phyloP scores from a whole-genome alignment of 1,140 invertebrate genomes.

The Zaprionus ornatus region DNA sequence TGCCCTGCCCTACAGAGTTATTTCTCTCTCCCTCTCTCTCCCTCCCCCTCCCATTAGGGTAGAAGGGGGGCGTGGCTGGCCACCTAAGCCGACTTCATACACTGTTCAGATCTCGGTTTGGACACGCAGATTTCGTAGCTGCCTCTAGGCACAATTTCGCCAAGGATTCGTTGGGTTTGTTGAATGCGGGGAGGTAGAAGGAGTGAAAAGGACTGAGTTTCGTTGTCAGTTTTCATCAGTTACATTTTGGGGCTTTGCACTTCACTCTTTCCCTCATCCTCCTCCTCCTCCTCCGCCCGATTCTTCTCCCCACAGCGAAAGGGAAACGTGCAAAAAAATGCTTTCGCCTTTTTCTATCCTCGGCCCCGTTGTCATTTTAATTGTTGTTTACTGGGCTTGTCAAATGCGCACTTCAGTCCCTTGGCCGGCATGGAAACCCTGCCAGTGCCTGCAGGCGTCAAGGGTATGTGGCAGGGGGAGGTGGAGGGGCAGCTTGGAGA shows the following conservation, averaged over 20 bases:
- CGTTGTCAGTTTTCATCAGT: conserved; percentile 75
- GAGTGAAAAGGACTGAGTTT: background rate
- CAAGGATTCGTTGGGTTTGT: background rate
- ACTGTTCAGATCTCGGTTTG: conserved; percentile 1
- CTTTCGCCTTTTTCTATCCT: conserved; percentile 53
- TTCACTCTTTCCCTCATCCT: background rate
- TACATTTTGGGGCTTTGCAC: conserved; percentile 29
- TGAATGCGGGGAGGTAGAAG: background rate
- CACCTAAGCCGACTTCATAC: background rate
- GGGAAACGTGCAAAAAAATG: conserved; percentile 59
- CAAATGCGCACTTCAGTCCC: conserved; percentile 65
- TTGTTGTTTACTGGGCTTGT: conserved; percentile 82
- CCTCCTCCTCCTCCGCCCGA: background rate
- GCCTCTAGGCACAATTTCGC: conserved; percentile 74
- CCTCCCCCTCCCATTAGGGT: too few relatives aligned
- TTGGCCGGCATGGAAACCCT: conserved; percentile 12
- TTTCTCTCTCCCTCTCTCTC: background rate
- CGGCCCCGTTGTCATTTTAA: conserved; percentile 74
- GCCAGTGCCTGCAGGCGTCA: conserved; percentile 18
- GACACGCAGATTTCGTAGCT: conserved; percentile 43
- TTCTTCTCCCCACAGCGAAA: conserved; percentile 30
- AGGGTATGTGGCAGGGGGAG: too few relatives aligned
- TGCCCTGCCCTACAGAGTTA: conserved; percentile 11
- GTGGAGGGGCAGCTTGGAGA: conserved; percentile 21
- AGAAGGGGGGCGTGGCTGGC: background rate